Conservation (phyloP, 2,888 invertebrate species). For the Thumatha senex region DNA sequence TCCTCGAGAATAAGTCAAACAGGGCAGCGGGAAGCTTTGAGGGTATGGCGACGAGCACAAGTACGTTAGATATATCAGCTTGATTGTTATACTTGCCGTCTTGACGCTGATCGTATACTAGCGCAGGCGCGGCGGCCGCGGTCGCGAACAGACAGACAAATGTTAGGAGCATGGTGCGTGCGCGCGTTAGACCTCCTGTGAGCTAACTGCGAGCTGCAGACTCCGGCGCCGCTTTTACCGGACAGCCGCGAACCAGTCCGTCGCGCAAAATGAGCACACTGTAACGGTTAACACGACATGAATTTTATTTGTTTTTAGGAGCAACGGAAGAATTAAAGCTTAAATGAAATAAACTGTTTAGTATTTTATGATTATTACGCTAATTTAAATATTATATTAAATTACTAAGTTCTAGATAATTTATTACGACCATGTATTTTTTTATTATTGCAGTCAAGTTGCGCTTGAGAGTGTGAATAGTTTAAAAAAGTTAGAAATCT, state of each 20-base stretch:
- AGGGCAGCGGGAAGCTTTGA: constrained; percentile 47
- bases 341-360: constrained; percentile 17
- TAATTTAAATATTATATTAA: neutral
- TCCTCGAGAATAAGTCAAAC: constrained; percentile 40
- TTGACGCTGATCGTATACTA: constrained; percentile 88
- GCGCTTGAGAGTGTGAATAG: too few relatives aligned
- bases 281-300: constrained; percentile 76
- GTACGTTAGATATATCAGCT: constrained; percentile 89
- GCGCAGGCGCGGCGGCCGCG: constrained; percentile 49
- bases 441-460: too few relatives aligned
- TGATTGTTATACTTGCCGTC: constrained; percentile 89
- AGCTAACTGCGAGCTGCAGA: constrained; percentile 61
- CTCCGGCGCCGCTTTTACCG: constrained; percentile 75
- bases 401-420: neutral
- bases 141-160: constrained; percentile 52
- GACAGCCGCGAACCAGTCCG: constrained; percentile 71
- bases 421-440: too few relatives aligned
- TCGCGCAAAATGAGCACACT: constrained; percentile 70
- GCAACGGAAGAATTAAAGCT: constrained; percentile 33
- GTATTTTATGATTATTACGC: constrained; percentile 3
- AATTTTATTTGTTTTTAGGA: constrained; percentile 43
- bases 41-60: constrained; percentile 86
- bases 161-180: constrained; percentile 66
- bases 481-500: too few relatives aligned
- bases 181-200: constrained; percentile 49